Conservation (phyloP, 2,113 vertebrate species). For the Mobula birostris region DNA sequence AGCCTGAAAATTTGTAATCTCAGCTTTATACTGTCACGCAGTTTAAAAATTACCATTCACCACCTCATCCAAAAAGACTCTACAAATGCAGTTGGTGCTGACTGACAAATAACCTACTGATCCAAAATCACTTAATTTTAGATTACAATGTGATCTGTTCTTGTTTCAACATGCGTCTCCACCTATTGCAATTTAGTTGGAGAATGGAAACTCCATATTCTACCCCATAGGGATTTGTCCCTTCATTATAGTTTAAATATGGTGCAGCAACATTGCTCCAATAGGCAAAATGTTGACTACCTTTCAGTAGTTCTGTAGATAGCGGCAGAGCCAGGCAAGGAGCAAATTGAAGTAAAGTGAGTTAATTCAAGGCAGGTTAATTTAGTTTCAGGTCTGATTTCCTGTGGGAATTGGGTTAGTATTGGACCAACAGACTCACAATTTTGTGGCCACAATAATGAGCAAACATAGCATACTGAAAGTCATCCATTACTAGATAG, state of each 20-base stretch:
- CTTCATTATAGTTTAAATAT: constrained; percentile 10
- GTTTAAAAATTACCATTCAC: neutral
- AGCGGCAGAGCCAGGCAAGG: neutral
- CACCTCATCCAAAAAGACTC: neutral
- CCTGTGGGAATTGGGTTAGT: constrained; percentile 21
- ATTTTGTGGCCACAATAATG: neutral
- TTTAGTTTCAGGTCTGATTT: constrained; percentile 31
- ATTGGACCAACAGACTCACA: constrained; percentile 19
- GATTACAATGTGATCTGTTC: neutral
- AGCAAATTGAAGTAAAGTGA: constrained; percentile 18
- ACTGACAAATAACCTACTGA: neutral
- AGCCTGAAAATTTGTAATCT: too few species aligned
- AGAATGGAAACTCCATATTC: neutral
- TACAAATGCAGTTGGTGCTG: too few species aligned
- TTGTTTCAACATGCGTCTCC: neutral
- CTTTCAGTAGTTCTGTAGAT: neutral
- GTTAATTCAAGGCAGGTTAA: constrained; percentile 15
- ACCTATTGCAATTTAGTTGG: neutral
- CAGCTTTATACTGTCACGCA: neutral
- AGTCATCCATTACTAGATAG: neutral
- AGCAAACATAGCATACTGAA: neutral
- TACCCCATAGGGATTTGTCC: neutral
- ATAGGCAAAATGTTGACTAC: neutral
- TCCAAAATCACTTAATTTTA: neutral
- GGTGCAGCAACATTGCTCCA: neutral